Evolutionary conservation across 2,113 vertebrate species (phyloP).

Genomic region (Gavialis gangeticus): DNA sequence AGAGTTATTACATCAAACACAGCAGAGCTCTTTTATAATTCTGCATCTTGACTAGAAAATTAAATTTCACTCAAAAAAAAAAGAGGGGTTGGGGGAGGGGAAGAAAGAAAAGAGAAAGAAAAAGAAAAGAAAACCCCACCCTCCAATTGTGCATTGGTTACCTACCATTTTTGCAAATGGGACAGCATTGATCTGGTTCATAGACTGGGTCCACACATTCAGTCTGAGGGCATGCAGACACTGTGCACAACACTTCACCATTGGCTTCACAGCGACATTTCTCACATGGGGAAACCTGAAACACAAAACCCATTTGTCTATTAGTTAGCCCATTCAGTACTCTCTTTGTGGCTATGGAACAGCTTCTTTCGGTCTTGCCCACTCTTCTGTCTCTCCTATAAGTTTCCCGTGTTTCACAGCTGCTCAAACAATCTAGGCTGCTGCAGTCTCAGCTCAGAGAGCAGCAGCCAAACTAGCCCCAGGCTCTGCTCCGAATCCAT

Average conservation of each 20-base stretch:
- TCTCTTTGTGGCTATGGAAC: accelerated
- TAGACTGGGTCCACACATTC: constrained; percentile 98
- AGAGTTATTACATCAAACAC: not conserved
- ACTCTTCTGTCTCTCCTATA: not conserved
- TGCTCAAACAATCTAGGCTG: not conserved
- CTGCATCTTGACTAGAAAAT: not conserved
- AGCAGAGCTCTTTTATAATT: not conserved
- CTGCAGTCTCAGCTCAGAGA: not conserved
- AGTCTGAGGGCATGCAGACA: constrained; percentile 95
- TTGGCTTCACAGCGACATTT: constrained; percentile 94
- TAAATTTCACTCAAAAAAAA: not conserved
- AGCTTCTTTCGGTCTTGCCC: accelerated
- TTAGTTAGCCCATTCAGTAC: not conserved
- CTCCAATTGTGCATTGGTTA: not conserved
- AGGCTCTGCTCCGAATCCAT: not conserved
- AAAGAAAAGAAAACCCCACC: not conserved
- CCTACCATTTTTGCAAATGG: constrained; percentile 97
- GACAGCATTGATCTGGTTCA: constrained; percentile 97
- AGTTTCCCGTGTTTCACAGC: not conserved
- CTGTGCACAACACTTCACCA: constrained; percentile 94
- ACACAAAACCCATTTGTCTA: constrained; percentile 43
- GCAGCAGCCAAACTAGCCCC: accelerated
- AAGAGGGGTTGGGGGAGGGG: too few relatives aligned
- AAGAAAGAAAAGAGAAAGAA: not conserved
- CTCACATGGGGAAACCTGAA: constrained; percentile 95